Percentiles rank a stretch among this genome's conserved stretches.
These are phyloP conservation scores for Tenualosa ilisha DNA, from an alignment of 2,797 vertebrate species.

Conservation along the genomic window DNA sequence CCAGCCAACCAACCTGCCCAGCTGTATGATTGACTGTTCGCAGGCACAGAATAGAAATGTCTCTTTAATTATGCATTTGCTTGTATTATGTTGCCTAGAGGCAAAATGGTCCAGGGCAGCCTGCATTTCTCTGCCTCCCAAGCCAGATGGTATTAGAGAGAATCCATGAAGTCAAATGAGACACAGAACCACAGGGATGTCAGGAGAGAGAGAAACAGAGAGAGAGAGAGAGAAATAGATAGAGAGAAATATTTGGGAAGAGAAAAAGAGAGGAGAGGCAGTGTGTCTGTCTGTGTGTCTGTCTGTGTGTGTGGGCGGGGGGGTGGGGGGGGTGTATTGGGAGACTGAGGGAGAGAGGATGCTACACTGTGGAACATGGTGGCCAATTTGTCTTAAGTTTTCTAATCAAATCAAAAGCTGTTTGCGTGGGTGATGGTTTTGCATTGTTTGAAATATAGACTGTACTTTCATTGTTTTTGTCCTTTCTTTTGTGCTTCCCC, in stretches of 20 bases:
- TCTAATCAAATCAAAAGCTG: not conserved
- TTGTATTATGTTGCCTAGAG: constrained; percentile 41
- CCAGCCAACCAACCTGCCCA: not conserved
- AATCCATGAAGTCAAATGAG: constrained; percentile 25
- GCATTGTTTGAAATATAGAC: not conserved
- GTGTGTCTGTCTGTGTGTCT: too few relatives aligned
- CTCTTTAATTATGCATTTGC: constrained; percentile 47
- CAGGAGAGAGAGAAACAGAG: not conserved
- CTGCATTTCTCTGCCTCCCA: constrained; percentile 34
- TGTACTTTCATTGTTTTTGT: not conserved
- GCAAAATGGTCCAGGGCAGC: constrained; percentile 36
- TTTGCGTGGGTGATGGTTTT: not conserved
- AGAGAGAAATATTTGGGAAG: not conserved
- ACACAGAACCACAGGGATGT: not conserved
- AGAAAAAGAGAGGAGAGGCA: not conserved
- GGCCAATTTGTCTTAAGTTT: not conserved
- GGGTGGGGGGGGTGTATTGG: not conserved
- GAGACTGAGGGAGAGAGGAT: not conserved
- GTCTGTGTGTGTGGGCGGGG: not conserved
- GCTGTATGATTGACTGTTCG: constrained; percentile 4
- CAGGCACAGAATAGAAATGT: constrained; percentile 35
- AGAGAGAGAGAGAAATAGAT: not conserved
- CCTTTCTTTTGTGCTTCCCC: not conserved
- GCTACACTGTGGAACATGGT: not conserved
- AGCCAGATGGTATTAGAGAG: constrained; percentile 50